Percentiles rank a stretch among this genome's conserved stretches.
Evolutionary conservation across 2,797 vertebrate species (phyloP).

Genomic region (Enteromius afrohamiltoni): DNA sequence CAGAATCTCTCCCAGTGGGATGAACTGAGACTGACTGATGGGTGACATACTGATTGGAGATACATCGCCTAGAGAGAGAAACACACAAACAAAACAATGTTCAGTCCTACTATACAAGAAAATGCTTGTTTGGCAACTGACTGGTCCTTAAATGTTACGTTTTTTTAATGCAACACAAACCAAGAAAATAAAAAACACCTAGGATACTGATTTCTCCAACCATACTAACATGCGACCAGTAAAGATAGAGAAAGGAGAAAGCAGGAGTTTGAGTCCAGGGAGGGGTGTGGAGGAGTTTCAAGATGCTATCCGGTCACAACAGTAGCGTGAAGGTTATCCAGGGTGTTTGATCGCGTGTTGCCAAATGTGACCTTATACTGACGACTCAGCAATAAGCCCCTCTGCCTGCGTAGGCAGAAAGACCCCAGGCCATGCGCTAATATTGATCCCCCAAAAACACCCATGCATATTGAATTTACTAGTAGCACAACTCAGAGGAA

Average conservation of each 20-base stretch:
- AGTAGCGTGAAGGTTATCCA: constrained; percentile 13
- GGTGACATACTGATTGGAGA: constrained; percentile 99
- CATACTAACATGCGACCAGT: not conserved
- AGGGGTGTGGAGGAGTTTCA: constrained; percentile 3
- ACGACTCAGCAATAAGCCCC: constrained; percentile 40
- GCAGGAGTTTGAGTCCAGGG: not conserved
- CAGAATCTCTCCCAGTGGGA: constrained; percentile 98
- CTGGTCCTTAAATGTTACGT: not conserved
- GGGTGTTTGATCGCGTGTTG: constrained; percentile 9
- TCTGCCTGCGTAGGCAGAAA: constrained; percentile 40
- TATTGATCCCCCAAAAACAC: constrained; percentile 46
- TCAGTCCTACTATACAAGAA: constrained; percentile 13
- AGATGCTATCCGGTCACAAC: not conserved
- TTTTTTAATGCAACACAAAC: not conserved
- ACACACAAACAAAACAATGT: constrained; percentile 27
- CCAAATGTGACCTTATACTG: constrained; percentile 35
- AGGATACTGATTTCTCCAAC: not conserved
- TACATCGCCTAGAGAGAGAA: constrained; percentile 89
- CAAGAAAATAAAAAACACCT: not conserved
- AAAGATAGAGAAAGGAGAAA: constrained; percentile 8
- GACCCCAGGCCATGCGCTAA: constrained; percentile 30
- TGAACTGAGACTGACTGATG: constrained; percentile 99
- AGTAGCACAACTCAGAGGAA: constrained; percentile 22
- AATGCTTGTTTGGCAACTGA: not conserved
- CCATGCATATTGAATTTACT: constrained; percentile 34